Conservation (phyloP, 1,140 invertebrate species). For the Penaeus vannamei region DNA sequence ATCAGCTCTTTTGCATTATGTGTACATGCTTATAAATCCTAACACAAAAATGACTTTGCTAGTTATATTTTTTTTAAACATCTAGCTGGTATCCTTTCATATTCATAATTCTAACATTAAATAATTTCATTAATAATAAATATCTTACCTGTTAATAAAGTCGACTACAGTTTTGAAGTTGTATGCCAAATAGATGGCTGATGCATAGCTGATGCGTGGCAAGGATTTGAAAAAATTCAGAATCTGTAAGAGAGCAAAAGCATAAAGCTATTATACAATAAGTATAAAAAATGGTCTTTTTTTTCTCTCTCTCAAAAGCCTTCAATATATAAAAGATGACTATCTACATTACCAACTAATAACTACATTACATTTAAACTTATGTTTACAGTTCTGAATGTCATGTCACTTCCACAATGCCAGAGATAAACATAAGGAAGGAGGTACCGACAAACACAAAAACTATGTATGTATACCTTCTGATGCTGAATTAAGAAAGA, state of each 20-base stretch:
- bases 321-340: too few species aligned
- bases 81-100: too few species aligned
- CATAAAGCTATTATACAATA: too few species aligned
- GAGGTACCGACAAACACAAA: not conserved
- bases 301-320: too few species aligned
- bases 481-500: not conserved
- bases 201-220: slow-evolving; percentile 32
- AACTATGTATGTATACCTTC: slow-evolving; percentile 1
- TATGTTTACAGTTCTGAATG: too few species aligned
- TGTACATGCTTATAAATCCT: too few species aligned
- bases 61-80: too few species aligned
- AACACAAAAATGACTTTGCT: too few species aligned
- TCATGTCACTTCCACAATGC: not conserved
- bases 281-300: too few species aligned
- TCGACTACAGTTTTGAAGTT: slow-evolving; percentile 40
- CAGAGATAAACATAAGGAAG: not conserved
- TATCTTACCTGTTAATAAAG: slow-evolving; percentile 37
- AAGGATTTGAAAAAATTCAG: slow-evolving; percentile 42
- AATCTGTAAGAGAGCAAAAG: slow-evolving; percentile 18
- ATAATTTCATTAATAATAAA: not conserved
- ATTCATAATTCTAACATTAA: too few species aligned
- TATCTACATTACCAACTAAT: too few species aligned
- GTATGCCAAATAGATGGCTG: slow-evolving; percentile 25
- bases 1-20: too few species aligned
- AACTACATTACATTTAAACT: not conserved